phyloP scores from a whole-genome alignment of 2,113 vertebrate genomes.

The Spea bombifrons region DNA sequence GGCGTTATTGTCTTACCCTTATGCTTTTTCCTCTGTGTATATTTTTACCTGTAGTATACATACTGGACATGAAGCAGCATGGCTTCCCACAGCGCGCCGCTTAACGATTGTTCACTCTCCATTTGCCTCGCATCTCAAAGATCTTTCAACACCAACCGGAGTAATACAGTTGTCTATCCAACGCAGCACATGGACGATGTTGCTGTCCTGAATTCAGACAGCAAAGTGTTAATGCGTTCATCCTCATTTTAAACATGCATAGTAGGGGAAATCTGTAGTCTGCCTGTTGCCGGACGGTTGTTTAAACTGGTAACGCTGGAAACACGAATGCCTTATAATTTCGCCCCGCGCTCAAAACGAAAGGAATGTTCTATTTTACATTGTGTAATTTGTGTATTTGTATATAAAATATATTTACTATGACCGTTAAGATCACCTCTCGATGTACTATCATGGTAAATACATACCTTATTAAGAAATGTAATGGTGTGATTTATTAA shows the following conservation, averaged over 20 bases:
- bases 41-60: not conserved
- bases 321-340: not conserved
- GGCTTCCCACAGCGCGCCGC: constrained; percentile 22
- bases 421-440: not conserved
- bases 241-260: not conserved
- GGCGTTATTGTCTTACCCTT: not conserved
- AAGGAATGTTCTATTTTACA: constrained; percentile 3
- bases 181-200: not conserved
- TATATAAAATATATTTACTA: not conserved
- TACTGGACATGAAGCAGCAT: not conserved
- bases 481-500: not conserved
- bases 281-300: not conserved
- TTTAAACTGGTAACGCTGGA: not conserved
- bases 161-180: not conserved
- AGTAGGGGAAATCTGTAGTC: not conserved
- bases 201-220: not conserved
- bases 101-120: not conserved
- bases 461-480: not conserved
- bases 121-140: constrained; percentile 4
- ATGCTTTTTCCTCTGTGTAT: not conserved
- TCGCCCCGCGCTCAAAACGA: too few relatives aligned
- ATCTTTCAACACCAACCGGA: constrained; percentile 10
- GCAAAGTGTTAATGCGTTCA: not conserved
- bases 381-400: not conserved
- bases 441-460: not conserved